phyloP scores from a whole-genome alignment of 2,797 vertebrate genomes.

The Enteromius unitaeniatus region DNA sequence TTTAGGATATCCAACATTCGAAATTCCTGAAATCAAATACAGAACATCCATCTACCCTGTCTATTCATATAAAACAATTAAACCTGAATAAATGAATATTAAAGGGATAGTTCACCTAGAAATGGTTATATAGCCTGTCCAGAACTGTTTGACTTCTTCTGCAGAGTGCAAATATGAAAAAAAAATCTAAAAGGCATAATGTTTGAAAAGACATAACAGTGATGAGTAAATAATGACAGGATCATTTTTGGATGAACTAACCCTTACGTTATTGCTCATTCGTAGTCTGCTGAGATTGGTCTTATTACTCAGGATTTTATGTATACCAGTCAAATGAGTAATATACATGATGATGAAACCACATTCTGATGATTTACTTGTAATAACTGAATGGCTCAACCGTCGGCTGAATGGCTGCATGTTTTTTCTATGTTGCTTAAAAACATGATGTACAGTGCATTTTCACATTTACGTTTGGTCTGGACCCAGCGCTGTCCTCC shows the following conservation, averaged over 20 bases:
- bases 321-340: not conserved
- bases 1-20: not conserved
- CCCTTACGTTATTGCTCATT: not conserved
- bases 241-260: not conserved
- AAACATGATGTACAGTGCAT: not conserved
- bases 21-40: not conserved
- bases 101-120: not conserved
- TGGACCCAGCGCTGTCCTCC: constrained; percentile 60
- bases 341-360: not conserved
- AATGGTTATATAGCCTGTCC: not conserved
- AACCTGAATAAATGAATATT: not conserved
- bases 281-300: not conserved
- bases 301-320: not conserved
- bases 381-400: not conserved
- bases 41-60: not conserved
- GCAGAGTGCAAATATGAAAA: not conserved
- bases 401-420: no score
- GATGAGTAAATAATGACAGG: not conserved
- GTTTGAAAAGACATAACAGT: not conserved
- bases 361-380: not conserved
- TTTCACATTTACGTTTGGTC: constrained; percentile 64
- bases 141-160: not conserved
- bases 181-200: not conserved
- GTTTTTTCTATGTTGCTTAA: not conserved
- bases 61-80: not conserved